Conservation (phyloP, 2,113 vertebrate genomes). For the Chaenogobius annularis region DNA sequence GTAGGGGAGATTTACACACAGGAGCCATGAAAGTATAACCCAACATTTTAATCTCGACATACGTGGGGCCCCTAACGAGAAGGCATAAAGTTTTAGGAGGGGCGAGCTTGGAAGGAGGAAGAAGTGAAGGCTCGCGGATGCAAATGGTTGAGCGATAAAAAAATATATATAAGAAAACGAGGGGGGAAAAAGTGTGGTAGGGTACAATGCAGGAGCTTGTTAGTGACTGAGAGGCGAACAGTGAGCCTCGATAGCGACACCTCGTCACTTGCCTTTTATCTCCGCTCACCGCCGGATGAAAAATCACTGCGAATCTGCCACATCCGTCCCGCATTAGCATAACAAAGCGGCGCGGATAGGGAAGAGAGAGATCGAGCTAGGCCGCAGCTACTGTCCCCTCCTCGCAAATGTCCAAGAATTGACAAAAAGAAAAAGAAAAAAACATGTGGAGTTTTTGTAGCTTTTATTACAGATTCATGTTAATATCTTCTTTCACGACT, state of each 20-base stretch:
- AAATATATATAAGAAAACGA: neutral
- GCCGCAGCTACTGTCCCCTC: slow-evolving; percentile 60
- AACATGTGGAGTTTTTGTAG: slow-evolving; percentile 15
- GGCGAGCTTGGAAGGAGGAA: slow-evolving; percentile 34
- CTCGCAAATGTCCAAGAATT: slow-evolving; percentile 64
- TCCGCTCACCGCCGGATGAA: slow-evolving; percentile 95
- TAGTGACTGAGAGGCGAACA: slow-evolving; percentile 96
- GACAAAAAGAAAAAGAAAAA: slow-evolving; percentile 19
- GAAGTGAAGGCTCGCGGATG: slow-evolving; percentile 80
- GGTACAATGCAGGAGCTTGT: slow-evolving; percentile 95
- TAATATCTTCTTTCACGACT: slow-evolving; percentile 15
- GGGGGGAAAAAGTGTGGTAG: slow-evolving; percentile 80
- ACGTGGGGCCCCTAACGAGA: slow-evolving; percentile 71
- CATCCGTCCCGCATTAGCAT: slow-evolving; percentile 98
- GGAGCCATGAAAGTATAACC: slow-evolving; percentile 56
- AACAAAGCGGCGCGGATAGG: slow-evolving; percentile 88
- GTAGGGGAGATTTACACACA: slow-evolving; percentile 19
- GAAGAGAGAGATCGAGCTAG: slow-evolving; percentile 22
- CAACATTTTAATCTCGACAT: slow-evolving; percentile 77
- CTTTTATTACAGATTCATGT: slow-evolving; percentile 38
- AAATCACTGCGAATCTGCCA: slow-evolving; percentile 96
- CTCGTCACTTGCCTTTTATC: slow-evolving; percentile 97
- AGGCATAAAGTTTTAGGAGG: slow-evolving; percentile 78
- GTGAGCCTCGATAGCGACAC: slow-evolving; percentile 94
- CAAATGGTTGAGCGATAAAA: slow-evolving; percentile 81